A percentile compares a stretch with the other conserved stretches of the same genome.
phyloP scores from a whole-genome alignment of 1,140 invertebrate genomes.

The Dermatophagoides farinae region DNA sequence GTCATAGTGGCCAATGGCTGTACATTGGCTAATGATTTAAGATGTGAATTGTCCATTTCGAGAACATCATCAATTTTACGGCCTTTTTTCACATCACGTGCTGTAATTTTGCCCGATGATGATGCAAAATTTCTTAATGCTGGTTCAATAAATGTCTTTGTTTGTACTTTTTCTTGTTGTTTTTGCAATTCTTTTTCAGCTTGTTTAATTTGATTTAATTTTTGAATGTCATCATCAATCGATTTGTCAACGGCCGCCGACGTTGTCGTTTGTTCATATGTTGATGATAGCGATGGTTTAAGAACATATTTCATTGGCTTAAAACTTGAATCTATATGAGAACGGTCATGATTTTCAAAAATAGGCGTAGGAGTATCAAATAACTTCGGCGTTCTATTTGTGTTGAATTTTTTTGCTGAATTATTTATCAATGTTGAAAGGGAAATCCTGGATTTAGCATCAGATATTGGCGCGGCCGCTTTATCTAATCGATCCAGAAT shows the following conservation, averaged over 20 bases:
- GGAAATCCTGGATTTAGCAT: neutral
- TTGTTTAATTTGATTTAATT: neutral
- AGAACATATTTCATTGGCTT: neutral
- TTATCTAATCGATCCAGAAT: constrained; percentile 4
- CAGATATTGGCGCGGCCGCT: neutral
- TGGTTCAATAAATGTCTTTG: neutral
- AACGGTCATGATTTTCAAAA: neutral
- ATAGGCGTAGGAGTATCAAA: neutral
- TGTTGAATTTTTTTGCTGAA: neutral
- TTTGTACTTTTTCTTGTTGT: neutral
- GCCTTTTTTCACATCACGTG: neutral
- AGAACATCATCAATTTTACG: neutral
- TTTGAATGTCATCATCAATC: neutral
- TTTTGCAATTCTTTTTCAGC: neutral
- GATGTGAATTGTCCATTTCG: neutral
- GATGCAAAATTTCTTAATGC: neutral
- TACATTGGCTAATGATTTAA: neutral
- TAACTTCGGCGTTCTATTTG: neutral
- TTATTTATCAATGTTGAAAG: neutral
- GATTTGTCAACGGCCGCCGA: neutral
- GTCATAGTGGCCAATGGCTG: neutral
- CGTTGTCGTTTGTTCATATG: neutral
- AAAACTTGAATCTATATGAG: neutral
- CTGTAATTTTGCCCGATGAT: neutral
- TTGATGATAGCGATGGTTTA: neutral